These are phyloP conservation scores for Holacanthus passer DNA, from an alignment of 2,113 vertebrate species.

Conservation along the genomic window DNA sequence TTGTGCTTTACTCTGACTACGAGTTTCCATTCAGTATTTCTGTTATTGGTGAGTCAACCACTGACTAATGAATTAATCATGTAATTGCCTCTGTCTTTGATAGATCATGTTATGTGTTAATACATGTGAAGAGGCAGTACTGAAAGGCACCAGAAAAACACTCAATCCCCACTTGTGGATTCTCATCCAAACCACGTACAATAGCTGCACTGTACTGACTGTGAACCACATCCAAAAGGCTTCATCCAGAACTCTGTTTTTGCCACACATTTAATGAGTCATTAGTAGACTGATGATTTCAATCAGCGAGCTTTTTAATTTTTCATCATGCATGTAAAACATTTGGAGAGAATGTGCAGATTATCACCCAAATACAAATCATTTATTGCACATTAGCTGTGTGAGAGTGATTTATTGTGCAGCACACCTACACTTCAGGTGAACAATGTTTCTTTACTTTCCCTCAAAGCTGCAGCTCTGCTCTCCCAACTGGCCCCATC, in stretches of 20 bases:
- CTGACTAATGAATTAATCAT: slow-evolving; percentile 12
- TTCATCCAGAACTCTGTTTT: background rate
- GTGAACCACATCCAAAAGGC: background rate
- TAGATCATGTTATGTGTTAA: background rate
- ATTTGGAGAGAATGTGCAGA: background rate
- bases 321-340: slow-evolving; percentile 8
- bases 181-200: background rate
- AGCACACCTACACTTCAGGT: background rate
- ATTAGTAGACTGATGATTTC: background rate
- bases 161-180: background rate
- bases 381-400: background rate
- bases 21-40: background rate
- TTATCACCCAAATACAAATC: background rate
- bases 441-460: background rate
- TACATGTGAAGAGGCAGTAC: background rate
- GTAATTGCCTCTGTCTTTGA: slow-evolving; percentile 18
- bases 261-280: background rate
- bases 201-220: background rate
- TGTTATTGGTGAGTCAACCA: slow-evolving; percentile 1
- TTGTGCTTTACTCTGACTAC: background rate
- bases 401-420: background rate
- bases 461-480: background rate
- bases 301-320: background rate
- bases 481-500: background rate
- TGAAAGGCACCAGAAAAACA: background rate